Evolutionary conservation across 2,797 vertebrate genomes (phyloP).

Genomic region (Sebastes goodei): DNA sequence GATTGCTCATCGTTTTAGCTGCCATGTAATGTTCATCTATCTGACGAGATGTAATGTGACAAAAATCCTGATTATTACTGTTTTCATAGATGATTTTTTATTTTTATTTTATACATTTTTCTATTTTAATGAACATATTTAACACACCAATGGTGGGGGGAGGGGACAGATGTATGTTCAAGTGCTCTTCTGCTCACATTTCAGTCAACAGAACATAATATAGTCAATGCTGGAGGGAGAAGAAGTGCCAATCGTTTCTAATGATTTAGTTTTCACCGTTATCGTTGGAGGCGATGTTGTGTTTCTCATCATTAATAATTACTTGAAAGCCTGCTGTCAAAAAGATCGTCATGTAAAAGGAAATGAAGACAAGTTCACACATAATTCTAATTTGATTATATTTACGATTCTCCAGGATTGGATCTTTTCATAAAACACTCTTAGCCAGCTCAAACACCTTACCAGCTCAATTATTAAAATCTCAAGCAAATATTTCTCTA

Average conservation of each 20-base stretch:
- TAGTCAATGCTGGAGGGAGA: background rate
- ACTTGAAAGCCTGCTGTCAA: constrained; percentile 15
- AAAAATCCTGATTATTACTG: constrained; percentile 34
- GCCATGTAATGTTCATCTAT: constrained; percentile 35
- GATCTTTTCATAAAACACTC: background rate
- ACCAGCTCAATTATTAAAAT: background rate
- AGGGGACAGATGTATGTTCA: constrained; percentile 43
- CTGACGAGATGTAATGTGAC: constrained; percentile 32
- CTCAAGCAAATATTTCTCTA: background rate
- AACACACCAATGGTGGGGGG: constrained; percentile 9
- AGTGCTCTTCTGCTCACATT: constrained; percentile 74
- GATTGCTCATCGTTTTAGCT: constrained; percentile 31
- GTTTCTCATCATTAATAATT: constrained; percentile 20
- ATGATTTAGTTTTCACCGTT: constrained; percentile 3
- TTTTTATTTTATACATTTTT: constrained; percentile 19
- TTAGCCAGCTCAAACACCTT: background rate
- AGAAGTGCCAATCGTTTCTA: constrained; percentile 14
- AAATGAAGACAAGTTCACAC: background rate
- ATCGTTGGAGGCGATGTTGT: background rate
- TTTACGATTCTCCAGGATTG: background rate
- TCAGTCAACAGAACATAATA: background rate
- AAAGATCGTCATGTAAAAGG: background rate
- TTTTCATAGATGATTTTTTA: constrained; percentile 23
- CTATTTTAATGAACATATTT: constrained; percentile 39
- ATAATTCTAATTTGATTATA: background rate